Evolutionary conservation across 2,113 vertebrate genomes (phyloP), one percentile per base, ranked within the genome.

Genomic region (Columbina picui): DNA sequence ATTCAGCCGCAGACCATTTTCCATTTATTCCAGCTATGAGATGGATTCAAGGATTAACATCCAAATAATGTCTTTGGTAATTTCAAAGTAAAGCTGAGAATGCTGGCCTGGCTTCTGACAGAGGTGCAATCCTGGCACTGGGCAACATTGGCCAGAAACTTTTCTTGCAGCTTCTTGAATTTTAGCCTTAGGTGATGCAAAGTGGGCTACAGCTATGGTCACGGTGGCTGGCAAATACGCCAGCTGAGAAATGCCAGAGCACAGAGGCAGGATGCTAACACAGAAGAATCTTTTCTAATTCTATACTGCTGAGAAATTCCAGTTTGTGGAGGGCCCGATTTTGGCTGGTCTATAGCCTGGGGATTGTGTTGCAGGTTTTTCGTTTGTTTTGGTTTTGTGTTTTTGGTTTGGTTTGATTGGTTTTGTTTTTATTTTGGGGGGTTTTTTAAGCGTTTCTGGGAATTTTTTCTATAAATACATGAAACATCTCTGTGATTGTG

Each of bases 11-110:
- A 76, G 41, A 52, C 27, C 39, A 57, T 73, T 84, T 64, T 57
- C 57, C 47, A 67, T 27, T 87, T 84, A 50, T 90, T 47, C n/a
- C 43, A 88, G 64, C 49, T 76, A 87, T 14, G 29, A 50, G 60
- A 74, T 67, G 13, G 26, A 56, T 96, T 81, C 55, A 77, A 63
- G 32, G 56, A 77, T 49, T 91, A 32, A 2, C 30, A 59, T 15
- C 43, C 61, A 93, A 83, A 69, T 27, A 59, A 74, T 74, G 9
- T 15, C 67, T 77, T 59, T 68, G 49, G 60, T 67, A 90, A 92
- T 78, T 81, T 49, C 73, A 84, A 70, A 96, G 68, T 36, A 77
- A 87, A 59, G 71, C 59, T 77, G 75, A 77, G 71, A 96, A 92
- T 49, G 87, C 85, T 83, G 82, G 49, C n/a, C 65, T 50, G 63